Evolutionary conservation across 2,113 vertebrate genomes (phyloP), one percentile per base, ranked within the genome.

Genomic region (Heloderma charlesbogerti): DNA sequence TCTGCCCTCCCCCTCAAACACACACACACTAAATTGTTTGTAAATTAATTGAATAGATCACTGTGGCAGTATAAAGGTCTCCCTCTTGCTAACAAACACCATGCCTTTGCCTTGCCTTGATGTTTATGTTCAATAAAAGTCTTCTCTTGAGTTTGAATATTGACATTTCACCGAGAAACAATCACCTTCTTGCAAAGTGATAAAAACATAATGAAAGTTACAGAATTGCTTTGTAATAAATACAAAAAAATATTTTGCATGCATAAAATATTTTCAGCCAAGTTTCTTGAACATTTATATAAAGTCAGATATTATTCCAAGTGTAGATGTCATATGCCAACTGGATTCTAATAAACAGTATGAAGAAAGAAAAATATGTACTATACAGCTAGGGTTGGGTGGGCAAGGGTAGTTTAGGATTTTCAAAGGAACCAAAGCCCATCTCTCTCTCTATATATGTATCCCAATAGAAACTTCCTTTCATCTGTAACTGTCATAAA

Each of bases 21-120:
- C 25, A 51, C 22, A 51, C 79, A 54, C 3, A 74, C 92, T 93
- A 79, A 10, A 48, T 51, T 67, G 86, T 79, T 87, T 57, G 88
- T 79, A 92, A 94, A 92, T 93, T 92, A 94, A 92, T 89, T 88
- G 77, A 92, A 93, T 45, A 88, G 66, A 92, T 88, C 60, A 63
- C 37, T 85, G 75, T 37, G 60, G 8, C 29, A 82, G 29, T 37
- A 63, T 84, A 93, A 48, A 75, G 2, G 51, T 45, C 45, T 87
- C 72, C 48, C 89, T 75, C 72, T 94, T 79, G 57, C 89, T 91
- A 95, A 91, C 57, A 92, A 91, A 90, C 51, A 34, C 4, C 72
- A 90, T 74, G 51, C 78, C 37, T 89, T 79, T 88, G 88, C 37
- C 54, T 67, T 90, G 45, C 51, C 72, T 45, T 90, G 60, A 74